Conservation (phyloP, 2,797 vertebrate genomes). For the Melanotaenia maccullochi region DNA sequence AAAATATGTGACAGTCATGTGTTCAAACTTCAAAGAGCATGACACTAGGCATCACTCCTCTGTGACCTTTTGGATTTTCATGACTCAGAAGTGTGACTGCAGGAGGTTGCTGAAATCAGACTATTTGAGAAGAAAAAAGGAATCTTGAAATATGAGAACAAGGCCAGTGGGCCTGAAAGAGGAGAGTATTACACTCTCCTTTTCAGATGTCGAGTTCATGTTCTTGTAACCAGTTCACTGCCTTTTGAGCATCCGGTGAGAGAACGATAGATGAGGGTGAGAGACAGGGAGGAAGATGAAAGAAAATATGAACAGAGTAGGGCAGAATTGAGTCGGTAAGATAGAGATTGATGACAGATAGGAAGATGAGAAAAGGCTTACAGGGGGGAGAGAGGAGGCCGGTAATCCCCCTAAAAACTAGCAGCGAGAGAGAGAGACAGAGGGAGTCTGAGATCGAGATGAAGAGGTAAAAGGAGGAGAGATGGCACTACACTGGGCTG, state of each 20-base stretch:
- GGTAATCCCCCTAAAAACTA: slow-evolving; percentile 50
- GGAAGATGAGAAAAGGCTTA: slow-evolving; percentile 78
- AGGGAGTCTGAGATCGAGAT: slow-evolving; percentile 60
- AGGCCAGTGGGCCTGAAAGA: slow-evolving; percentile 61
- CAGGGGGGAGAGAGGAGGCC: slow-evolving; percentile 30
- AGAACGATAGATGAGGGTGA: slow-evolving; percentile 62
- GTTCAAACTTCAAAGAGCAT: slow-evolving; percentile 66
- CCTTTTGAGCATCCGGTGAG: slow-evolving; percentile 69
- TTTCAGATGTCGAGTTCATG: slow-evolving; percentile 68
- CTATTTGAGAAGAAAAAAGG: slow-evolving; percentile 22
- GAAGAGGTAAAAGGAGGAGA: slow-evolving; percentile 56
- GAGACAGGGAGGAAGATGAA: slow-evolving; percentile 75
- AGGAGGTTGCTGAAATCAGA: slow-evolving; percentile 49
- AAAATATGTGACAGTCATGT: slow-evolving; percentile 73
- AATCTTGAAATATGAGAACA: slow-evolving; percentile 60
- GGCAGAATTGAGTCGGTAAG: slow-evolving; percentile 76
- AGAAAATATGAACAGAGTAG: slow-evolving; percentile 75
- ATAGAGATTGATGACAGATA: slow-evolving; percentile 81
- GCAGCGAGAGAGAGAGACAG: slow-evolving; percentile 25
- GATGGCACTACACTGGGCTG: slow-evolving; percentile 50
- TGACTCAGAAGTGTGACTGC: slow-evolving; percentile 50
- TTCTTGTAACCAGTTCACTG: slow-evolving; percentile 76
- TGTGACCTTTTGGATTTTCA: slow-evolving; percentile 63
- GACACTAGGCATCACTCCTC: slow-evolving; percentile 45
- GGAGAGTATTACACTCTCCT: slow-evolving; percentile 49